These are phyloP conservation scores for Sceloporus tristichus DNA, from an alignment of 2,113 vertebrate species.

Conservation along the genomic window DNA sequence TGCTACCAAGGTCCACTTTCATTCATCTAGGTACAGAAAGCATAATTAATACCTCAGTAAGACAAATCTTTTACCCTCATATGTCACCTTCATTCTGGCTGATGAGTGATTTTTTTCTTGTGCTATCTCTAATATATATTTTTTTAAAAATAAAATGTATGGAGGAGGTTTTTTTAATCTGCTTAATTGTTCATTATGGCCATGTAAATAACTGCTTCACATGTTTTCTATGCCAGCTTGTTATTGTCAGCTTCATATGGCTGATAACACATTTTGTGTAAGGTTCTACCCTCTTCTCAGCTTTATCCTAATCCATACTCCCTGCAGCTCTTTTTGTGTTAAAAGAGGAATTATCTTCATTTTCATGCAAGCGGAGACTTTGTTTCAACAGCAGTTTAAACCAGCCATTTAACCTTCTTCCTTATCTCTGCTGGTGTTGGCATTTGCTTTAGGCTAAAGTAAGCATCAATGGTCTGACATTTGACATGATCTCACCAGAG, in stretches of 20 bases:
- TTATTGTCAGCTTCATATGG: not conserved
- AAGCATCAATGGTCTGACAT: slow-evolving; percentile 2
- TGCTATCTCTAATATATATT: not conserved
- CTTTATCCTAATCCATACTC: not conserved
- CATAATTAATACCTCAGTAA: not conserved
- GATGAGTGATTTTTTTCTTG: not conserved
- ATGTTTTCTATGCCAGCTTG: not conserved
- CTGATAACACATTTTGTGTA: not conserved
- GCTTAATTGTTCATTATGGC: not conserved
- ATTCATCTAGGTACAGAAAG: slow-evolving; percentile 28
- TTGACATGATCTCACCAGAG: slow-evolving; percentile 18
- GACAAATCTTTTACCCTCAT: not conserved
- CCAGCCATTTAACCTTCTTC: slow-evolving; percentile 5
- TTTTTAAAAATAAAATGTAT: not conserved
- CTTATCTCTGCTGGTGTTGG: not conserved
- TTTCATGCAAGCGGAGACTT: slow-evolving; percentile 19
- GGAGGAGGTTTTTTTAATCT: not conserved
- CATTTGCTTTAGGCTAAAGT: slow-evolving; percentile 18
- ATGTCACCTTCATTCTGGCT: not conserved
- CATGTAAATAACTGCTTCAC: not conserved
- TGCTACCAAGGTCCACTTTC: not conserved
- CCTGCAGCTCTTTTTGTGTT: not conserved
- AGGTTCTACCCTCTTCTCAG: not conserved
- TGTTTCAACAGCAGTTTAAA: slow-evolving; percentile 33
- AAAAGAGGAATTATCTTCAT: slow-evolving; percentile 7